phyloP scores from a whole-genome alignment of 2,797 vertebrate genomes.

The Enteromius anoplus region DNA sequence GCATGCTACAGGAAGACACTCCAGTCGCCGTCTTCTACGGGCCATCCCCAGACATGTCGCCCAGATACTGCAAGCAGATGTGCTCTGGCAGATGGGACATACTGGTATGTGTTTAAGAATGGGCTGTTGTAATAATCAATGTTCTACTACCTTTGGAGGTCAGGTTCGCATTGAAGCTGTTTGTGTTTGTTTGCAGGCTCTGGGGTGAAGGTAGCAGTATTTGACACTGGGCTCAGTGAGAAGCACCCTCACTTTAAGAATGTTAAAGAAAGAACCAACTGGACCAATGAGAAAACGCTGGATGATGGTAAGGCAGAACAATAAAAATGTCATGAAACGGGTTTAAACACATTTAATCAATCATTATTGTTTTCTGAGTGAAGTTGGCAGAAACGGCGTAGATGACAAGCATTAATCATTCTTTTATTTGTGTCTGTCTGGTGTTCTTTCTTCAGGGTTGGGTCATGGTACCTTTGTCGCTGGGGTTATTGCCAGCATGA shows the following conservation, averaged over 20 bases:
- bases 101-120: constrained; percentile 78
- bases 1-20: constrained; percentile 97
- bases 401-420: neutral
- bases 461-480: constrained; percentile 98
- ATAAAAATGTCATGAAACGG: neutral
- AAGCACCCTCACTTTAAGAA: constrained; percentile 99
- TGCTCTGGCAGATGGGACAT: constrained; percentile 98
- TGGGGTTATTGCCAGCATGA: constrained; percentile 99
- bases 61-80: constrained; percentile 96
- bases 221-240: constrained; percentile 97
- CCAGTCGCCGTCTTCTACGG: constrained; percentile 89
- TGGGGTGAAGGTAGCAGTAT: constrained; percentile 97
- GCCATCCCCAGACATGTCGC: constrained; percentile 97
- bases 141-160: neutral
- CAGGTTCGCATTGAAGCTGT: neutral
- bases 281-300: constrained; percentile 99
- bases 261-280: constrained; percentile 98
- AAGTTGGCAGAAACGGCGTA: neutral
- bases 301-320: constrained; percentile 85
- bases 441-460: constrained; percentile 78
- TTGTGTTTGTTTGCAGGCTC: constrained; percentile 75
- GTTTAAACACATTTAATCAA: neutral
- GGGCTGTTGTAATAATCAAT: neutral
- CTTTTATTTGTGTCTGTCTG: neutral
- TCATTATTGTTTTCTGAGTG: neutral